Conservation (phyloP, 2,113 vertebrate genomes). For the Gallinago jamesoni region DNA sequence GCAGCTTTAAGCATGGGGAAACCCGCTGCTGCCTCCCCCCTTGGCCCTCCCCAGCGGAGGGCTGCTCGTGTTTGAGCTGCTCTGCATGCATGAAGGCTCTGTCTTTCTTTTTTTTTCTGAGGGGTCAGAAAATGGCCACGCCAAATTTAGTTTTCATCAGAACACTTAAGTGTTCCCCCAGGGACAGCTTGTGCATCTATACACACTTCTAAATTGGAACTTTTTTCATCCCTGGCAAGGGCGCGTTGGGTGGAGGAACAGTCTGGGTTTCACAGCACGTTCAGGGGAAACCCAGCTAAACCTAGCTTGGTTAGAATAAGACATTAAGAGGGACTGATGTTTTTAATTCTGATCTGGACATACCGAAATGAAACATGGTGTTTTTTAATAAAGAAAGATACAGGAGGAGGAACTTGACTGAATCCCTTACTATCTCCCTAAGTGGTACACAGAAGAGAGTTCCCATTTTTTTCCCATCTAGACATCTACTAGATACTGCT, state of each 20-base stretch:
- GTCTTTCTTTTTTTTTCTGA: not conserved
- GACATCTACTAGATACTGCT: not conserved
- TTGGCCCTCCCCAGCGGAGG: not conserved
- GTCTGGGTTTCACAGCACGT: not conserved
- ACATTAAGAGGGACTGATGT: not conserved
- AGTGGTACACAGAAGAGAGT: not conserved
- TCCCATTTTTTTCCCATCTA: not conserved
- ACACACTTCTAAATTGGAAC: not conserved
- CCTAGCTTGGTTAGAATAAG: not conserved
- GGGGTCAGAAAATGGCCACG: constrained; percentile 37
- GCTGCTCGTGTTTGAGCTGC: not conserved
- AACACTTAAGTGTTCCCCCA: not conserved
- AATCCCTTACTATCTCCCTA: not conserved
- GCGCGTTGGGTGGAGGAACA: not conserved
- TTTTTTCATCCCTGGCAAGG: not conserved
- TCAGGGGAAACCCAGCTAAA: not conserved
- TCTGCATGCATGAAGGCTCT: constrained; percentile 13
- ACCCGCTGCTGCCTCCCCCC: not conserved
- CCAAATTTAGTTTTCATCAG: constrained; percentile 22
- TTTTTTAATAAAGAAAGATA: not conserved
- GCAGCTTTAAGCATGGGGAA: not conserved
- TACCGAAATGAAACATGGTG: not conserved
- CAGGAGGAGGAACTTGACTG: not conserved
- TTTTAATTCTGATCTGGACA: not conserved
- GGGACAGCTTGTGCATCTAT: not conserved